Evolutionary conservation across 1,140 invertebrate genomes (phyloP), one percentile per base, ranked within the genome.

Genomic region (Episyrphus balteatus): DNA sequence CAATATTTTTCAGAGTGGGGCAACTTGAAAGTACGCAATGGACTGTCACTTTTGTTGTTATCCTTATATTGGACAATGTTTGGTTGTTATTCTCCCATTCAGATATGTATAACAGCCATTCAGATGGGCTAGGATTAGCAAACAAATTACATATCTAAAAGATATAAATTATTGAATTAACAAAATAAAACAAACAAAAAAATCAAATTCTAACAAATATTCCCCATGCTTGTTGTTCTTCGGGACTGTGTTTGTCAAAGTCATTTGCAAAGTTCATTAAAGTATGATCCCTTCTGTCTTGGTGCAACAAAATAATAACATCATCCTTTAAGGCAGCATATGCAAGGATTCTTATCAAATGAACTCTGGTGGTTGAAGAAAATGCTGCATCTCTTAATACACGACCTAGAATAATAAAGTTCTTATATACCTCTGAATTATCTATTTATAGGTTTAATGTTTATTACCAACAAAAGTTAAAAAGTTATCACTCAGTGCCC

Each of bases 31-130:
- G 75, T 39, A 90, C 69, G 48, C 84, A 82, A 63, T 93, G 88
- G 2, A 93, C 89, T 12, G 86, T 86, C 18, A 92, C 84, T 74
- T 91, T 89, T 5, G 89, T 92, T 17, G 89, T 93, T 6, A 88
- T 88, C 30, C 88, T 75, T 54, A 92, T 91, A 66, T 95, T 95
- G 54, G 86, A 91, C 38, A 88, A 82, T 48, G 75, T 77, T 53
- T 81, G 77, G 13, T 78, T 80, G 45, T 77, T 76, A 55, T 82
- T 78, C 21, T 79, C 77, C 90, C 90, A 94, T 66, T 92, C 88
- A 14, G 87, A 91, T 59, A 94, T 92, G 68, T 93, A 93, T 51
- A 93, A 73, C 52, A 93, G 62, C 90, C 91, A 94, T 69, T 95
- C 91, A 0, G 88, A 91, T 42, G 87, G 86, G 52, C 84, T 87